Evolutionary conservation across 2,113 vertebrate genomes (phyloP), one percentile per base, ranked within the genome.

Genomic region (Hoplias malabaricus): DNA sequence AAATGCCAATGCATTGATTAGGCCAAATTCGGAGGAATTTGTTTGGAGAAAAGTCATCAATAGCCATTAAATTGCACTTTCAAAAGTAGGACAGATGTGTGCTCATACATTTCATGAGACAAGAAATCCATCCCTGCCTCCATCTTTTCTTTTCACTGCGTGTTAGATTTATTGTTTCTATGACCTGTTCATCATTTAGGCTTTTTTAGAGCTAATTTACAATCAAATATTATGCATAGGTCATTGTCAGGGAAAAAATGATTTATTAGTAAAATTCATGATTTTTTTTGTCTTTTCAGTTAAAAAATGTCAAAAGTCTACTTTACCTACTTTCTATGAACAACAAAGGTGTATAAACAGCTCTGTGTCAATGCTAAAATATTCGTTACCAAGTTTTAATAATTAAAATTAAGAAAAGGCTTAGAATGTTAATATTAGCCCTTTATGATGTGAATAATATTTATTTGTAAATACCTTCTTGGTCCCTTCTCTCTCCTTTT

Each of bases 101-200:
- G 86, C 87, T 85, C 87, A 86, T 91, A 90, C 85, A 89, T 92
- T 50, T 66, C 87, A 90, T 85, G 36, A 82, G 88, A 84, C 89
- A 91, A 86, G 82, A 90, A 91, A 92, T 91, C 88, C 75, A 90
- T 90, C 80, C n/a, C n/a, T n/a, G n/a, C n/a, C n/a, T n/a, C n/a
- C n/a, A 79, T 67, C 77, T n/a, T 27, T 59, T 23, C 72, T 66
- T 82, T 65, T 73, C 78, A 78, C 85, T 86, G 53, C 6, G 12
- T 4, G 13, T 48, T n/a, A 40, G 63, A 68, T 54, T 13, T 5
- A 46, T 9, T 31, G 38, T 23, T 76, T 23, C 25, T 9, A 27
- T 10, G 48, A 2, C 11, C 36, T 2, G 31, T 65, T 21, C 13
- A 53, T 75, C 42, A 36, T 13, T 38, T 34, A 56, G 63, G 25